Evolutionary conservation across 1,140 invertebrate species (phyloP).

Genomic region (Bilobella aurantiaca): DNA sequence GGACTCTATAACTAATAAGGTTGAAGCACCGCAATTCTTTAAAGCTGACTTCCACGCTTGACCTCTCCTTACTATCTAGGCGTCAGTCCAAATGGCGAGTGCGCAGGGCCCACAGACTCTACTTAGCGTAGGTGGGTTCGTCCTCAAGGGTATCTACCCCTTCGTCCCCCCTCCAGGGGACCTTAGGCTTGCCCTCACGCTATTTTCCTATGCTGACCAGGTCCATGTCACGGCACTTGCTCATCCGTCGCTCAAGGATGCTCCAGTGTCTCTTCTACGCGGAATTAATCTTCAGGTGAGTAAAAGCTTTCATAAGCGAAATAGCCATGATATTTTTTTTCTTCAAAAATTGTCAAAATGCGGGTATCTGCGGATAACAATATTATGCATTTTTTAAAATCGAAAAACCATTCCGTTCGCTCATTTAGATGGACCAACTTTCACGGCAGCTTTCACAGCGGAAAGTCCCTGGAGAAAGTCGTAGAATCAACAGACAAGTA

Average conservation of each 20-base stretch:
- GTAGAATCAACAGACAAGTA: constrained; percentile 27
- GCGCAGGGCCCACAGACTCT: constrained; percentile 44
- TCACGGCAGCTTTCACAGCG: constrained; percentile 44
- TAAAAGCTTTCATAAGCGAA: too few relatives aligned
- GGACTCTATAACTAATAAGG: constrained; percentile 31
- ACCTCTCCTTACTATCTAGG: constrained; percentile 28
- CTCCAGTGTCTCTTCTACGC: constrained; percentile 13
- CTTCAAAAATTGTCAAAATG: too few relatives aligned
- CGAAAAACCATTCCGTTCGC: neutral
- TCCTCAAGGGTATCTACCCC: constrained; percentile 43
- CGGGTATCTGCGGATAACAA: constrained; percentile 12
- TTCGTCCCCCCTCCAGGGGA: constrained; percentile 43
- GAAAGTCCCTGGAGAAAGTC: constrained; percentile 45
- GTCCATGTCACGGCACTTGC: constrained; percentile 45
- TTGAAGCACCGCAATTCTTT: neutral
- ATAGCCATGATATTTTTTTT: too few relatives aligned
- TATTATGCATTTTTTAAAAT: neutral
- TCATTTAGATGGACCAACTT: constrained; percentile 43
- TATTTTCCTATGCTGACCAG: constrained; percentile 47
- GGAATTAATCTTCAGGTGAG: constrained; percentile 32
- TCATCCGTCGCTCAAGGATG: constrained; percentile 40
- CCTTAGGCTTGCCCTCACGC: constrained; percentile 45
- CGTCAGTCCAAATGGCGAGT: constrained; percentile 43
- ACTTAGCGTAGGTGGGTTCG: constrained; percentile 39
- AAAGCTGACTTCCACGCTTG: neutral